Conservation (phyloP, 2,113 vertebrate species). For the Ursus arctos region DNA sequence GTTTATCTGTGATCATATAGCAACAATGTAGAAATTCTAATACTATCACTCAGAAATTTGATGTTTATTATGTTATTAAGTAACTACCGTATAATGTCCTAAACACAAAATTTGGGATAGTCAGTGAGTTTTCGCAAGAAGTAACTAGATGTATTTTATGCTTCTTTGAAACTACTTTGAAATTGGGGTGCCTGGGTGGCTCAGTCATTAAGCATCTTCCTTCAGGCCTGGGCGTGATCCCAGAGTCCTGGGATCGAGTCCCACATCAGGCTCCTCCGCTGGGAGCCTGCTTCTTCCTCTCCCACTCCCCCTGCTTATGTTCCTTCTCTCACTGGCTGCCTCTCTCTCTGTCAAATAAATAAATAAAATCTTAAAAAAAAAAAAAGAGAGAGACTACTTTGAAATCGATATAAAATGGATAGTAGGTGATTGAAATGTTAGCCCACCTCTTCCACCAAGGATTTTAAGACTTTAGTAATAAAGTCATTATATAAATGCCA, state of each 20-base stretch:
- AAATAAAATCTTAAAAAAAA: too few species aligned
- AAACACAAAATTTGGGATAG: background rate
- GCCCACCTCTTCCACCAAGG: background rate
- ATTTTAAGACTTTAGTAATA: background rate
- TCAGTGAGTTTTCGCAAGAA: slow-evolving; percentile 16
- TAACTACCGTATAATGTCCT: background rate
- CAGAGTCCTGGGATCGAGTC: too few species aligned
- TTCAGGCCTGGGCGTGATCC: too few species aligned
- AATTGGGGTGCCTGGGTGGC: background rate
- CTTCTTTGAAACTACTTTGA: slow-evolving; percentile 15
- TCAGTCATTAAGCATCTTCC: too few species aligned
- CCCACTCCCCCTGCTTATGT: too few species aligned
- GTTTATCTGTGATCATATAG: slow-evolving; percentile 3
- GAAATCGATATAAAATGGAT: background rate
- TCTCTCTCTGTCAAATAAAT: too few species aligned
- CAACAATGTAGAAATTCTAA: background rate
- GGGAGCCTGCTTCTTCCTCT: too few species aligned
- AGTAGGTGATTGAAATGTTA: background rate
- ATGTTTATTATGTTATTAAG: background rate
- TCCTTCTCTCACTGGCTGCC: too few species aligned
- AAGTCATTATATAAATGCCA: background rate
- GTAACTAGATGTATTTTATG: background rate
- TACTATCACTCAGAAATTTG: background rate
- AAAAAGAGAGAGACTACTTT: background rate
- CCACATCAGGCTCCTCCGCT: too few species aligned